These are phyloP conservation scores for Brachyptera putata DNA, from an alignment of 2,888 invertebrate genomes.

Conservation along the genomic window DNA sequence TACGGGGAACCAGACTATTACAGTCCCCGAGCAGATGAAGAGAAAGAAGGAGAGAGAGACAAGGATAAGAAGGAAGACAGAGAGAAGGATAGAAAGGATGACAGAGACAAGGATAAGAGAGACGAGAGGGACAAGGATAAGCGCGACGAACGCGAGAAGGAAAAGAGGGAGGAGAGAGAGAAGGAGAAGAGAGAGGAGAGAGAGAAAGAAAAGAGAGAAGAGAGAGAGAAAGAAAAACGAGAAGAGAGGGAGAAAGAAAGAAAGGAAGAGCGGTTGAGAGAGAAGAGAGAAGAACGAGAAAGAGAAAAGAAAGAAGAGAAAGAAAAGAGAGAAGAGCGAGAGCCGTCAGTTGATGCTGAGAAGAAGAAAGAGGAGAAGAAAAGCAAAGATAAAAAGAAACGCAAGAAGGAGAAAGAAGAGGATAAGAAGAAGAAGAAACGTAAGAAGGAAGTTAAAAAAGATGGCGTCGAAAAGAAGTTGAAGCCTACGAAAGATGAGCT, in stretches of 20 bases:
- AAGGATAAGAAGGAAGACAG: constrained; percentile 41
- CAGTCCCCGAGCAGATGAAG: background rate
- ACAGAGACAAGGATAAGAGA: constrained; percentile 43
- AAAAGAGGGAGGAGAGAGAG: constrained; percentile 43
- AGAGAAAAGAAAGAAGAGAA: constrained; percentile 44
- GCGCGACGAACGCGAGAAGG: constrained; percentile 43
- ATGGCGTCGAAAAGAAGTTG: constrained; percentile 51
- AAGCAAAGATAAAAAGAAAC: constrained; percentile 45
- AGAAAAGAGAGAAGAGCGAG: constrained; percentile 44
- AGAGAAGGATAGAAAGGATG: constrained; percentile 47
- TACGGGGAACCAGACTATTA: background rate
- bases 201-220: constrained; percentile 42
- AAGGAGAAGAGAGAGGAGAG: constrained; percentile 44
- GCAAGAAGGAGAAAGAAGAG: constrained; percentile 41
- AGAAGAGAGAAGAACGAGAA: constrained; percentile 43
- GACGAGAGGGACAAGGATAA: constrained; percentile 45
- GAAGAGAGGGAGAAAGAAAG: constrained; percentile 41
- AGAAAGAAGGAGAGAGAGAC: constrained; percentile 8
- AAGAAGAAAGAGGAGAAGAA: constrained; percentile 44
- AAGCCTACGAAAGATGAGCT: constrained; percentile 31
- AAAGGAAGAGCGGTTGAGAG: constrained; percentile 44
- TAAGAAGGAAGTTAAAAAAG: too few relatives aligned
- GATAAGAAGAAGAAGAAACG: constrained; percentile 44
- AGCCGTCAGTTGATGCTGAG: constrained; percentile 43
- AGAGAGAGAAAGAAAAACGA: constrained; percentile 48